Evolutionary conservation across 2,888 invertebrate species (phyloP).

Genomic region (Eledona agricola): DNA sequence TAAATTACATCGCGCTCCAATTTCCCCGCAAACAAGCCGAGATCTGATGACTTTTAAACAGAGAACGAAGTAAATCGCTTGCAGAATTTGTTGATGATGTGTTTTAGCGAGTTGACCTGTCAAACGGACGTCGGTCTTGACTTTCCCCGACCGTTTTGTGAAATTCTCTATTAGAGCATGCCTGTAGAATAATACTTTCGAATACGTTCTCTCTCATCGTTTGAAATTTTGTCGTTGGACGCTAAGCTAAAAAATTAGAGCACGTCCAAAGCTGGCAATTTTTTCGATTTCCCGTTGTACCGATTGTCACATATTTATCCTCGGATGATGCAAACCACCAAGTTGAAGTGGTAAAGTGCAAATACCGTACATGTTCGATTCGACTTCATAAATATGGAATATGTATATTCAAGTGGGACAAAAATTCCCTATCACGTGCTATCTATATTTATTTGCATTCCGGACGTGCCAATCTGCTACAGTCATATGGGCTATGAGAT

Average conservation of each 20-base stretch:
- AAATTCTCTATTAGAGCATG: constrained; percentile 42
- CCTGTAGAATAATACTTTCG: constrained; percentile 43
- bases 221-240: constrained; percentile 22
- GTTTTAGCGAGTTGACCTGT: constrained; percentile 31
- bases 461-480: constrained; percentile 1
- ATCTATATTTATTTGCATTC: constrained; percentile 8
- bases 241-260: constrained; percentile 25
- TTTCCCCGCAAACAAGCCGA: too few relatives aligned
- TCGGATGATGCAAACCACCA: constrained; percentile 18
- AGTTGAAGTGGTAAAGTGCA: background rate
- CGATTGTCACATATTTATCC: too few relatives aligned
- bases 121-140: constrained; percentile 42
- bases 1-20: too few relatives aligned
- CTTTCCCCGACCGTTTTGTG: constrained; percentile 42
- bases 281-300: too few relatives aligned
- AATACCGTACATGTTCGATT: constrained; percentile 14
- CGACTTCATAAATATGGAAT: constrained; percentile 42
- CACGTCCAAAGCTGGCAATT: constrained; percentile 17
- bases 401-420: constrained; percentile 42
- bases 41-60: too few relatives aligned
- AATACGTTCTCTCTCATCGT: constrained; percentile 38
- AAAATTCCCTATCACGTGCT: constrained; percentile 38
- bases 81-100: constrained; percentile 1
- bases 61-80: constrained; percentile 3
- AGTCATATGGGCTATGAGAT: too few relatives aligned